Percentiles rank a stretch among this genome's conserved stretches.
Evolutionary conservation across 2,113 vertebrate species (phyloP).

Genomic region (Gallinago jamesoni): DNA sequence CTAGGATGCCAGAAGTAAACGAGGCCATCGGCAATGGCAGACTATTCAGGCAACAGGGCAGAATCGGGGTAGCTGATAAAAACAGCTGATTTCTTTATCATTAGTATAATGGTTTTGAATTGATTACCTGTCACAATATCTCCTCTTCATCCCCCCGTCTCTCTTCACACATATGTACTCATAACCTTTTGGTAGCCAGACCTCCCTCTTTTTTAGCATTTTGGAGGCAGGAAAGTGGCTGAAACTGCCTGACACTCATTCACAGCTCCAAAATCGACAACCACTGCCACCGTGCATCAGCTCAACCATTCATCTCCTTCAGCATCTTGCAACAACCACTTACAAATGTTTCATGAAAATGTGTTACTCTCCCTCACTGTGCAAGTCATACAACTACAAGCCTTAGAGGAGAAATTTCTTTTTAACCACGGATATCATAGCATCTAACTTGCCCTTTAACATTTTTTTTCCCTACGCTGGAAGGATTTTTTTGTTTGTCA

Average conservation of each 20-base stretch:
- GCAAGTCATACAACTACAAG: neutral
- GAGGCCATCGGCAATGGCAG: neutral
- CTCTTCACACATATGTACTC: neutral
- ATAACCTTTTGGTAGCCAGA: neutral
- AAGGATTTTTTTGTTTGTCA: neutral
- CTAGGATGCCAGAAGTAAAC: neutral
- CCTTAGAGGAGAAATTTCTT: neutral
- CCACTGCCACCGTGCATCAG: neutral
- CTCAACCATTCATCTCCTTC: neutral
- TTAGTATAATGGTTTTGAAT: neutral
- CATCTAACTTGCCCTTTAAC: neutral
- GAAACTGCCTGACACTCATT: neutral
- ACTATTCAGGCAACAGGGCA: neutral
- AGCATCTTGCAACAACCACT: neutral
- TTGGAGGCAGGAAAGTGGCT: neutral
- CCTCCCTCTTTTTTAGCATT: neutral
- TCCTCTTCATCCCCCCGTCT: neutral
- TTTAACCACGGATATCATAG: neutral
- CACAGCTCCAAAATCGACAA: neutral
- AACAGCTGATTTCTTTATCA: neutral
- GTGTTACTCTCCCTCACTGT: neutral
- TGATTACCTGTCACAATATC: neutral
- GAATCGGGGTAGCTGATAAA: neutral
- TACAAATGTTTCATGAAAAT: neutral
- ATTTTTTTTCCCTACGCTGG: neutral